These are phyloP conservation scores for Acanthacorydalis orientalis DNA, from an alignment of 2,888 invertebrate genomes.

Conservation along the genomic window DNA sequence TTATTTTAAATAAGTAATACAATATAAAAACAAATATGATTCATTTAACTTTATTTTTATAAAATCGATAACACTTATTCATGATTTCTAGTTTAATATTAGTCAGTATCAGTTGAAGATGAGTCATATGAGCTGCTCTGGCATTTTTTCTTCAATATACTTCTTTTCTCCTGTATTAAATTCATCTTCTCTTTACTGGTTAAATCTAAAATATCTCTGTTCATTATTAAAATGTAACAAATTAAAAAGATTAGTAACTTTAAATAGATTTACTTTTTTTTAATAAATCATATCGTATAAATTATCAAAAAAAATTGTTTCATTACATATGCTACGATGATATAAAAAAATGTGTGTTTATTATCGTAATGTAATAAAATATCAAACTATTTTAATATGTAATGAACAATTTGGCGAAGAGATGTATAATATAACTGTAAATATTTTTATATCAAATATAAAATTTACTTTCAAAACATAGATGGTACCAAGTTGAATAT, in stretches of 20 bases:
- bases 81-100: background rate
- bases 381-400: no score
- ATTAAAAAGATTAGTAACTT: no score
- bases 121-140: constrained; percentile 2
- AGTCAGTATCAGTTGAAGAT: background rate
- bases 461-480: background rate
- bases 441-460: background rate
- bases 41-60: background rate
- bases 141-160: background rate
- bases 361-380: background rate
- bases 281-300: no score
- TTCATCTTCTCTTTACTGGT: background rate
- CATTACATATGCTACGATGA: no score
- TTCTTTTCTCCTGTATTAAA: background rate
- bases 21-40: background rate
- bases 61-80: background rate
- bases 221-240: no score
- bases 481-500: no score
- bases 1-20: background rate
- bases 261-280: no score
- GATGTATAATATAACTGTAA: no score
- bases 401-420: no score
- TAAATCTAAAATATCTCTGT: no score
- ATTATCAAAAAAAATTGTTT: no score
- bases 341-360: no score